Evolutionary conservation across 2,888 invertebrate species (phyloP), one percentile per base, ranked within the genome.

Genomic region (Lobophora halterata): DNA sequence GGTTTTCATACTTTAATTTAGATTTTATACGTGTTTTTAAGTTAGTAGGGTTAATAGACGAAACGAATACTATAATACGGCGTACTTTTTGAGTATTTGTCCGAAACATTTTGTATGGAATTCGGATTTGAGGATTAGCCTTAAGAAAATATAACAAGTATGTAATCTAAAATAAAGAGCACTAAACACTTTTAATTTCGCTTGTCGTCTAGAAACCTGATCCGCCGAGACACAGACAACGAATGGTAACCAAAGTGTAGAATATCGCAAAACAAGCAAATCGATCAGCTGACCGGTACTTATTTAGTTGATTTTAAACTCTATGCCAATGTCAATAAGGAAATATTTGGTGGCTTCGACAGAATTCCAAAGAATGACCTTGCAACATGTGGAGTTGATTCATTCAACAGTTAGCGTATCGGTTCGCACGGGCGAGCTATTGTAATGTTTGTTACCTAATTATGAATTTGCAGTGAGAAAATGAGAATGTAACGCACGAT

Each of bases 361-460:
- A 29, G 41, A 34, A 47, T 43, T 48, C 38, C 52, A 54, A 47
- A 34, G 43, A 53, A 51, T 52, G 66, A 52, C 68, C 62, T 63
- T 63, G 43, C 21, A 42, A 37, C 37, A 37, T 37, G 60, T 48
- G 52, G 54, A 54, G 60, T 55, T 61, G 60, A 58, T 66, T 67
- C 71, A 71, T 68, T 68, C 67, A 65, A 58, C 53, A 55, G 62
- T 56, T 63, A 61, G 58, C 57, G 58, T 70, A 62, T 64, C 54
- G 43, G 55, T 71, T 73, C 64, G 56, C 72, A 69, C 64, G 58
- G n/a, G 56, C 41, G 32, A 10, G 45, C 61, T 51, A 69, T 74
- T 74, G 70, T 74, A 39, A n/a, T n/a, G n/a, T n/a, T n/a, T n/a
- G n/a, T 62, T 54, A 59, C 60, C 49, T 68, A 67, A 65, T 72